Conservation (phyloP, 2,113 vertebrate genomes). For the Pteropus alecto region DNA sequence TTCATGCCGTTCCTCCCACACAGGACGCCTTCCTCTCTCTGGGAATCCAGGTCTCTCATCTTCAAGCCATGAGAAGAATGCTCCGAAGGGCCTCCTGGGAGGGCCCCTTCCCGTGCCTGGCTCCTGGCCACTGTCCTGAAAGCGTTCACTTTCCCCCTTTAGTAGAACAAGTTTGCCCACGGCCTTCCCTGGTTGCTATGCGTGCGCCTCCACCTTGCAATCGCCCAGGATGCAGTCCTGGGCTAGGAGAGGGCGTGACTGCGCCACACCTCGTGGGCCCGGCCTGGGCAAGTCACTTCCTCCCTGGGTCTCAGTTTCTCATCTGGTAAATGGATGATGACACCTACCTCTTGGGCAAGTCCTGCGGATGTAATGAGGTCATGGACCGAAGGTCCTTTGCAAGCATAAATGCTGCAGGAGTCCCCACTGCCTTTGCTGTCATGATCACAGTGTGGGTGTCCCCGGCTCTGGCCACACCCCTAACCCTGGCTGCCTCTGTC, state of each 20-base stretch:
- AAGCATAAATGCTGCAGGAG: slow-evolving; percentile 48
- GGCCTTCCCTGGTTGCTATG: not conserved
- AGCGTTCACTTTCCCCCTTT: not conserved
- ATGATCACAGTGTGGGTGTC: not conserved
- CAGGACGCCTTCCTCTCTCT: not conserved
- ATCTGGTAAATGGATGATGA: slow-evolving; percentile 55
- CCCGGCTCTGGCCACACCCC: not conserved
- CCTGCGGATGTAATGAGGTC: slow-evolving; percentile 59
- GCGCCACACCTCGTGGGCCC: not conserved
- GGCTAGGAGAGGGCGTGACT: not conserved
- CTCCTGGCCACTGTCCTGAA: not conserved
- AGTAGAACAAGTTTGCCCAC: not conserved
- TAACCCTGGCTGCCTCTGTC: not conserved
- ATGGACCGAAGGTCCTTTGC: slow-evolving; percentile 35
- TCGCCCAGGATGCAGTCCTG: not conserved
- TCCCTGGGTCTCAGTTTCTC: slow-evolving; percentile 61
- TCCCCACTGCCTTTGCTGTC: not conserved
- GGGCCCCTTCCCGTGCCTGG: not conserved
- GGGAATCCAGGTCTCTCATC: slow-evolving; percentile 47
- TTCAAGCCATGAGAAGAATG: slow-evolving; percentile 44
- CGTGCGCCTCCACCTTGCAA: not conserved
- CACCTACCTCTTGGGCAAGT: slow-evolving; percentile 35
- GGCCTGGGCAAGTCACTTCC: slow-evolving; percentile 57
- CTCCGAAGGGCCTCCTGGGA: not conserved
- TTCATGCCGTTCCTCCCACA: slow-evolving; percentile 59